Conservation (phyloP, 2,113 vertebrate genomes). For the Myrmecophaga tridactyla region DNA sequence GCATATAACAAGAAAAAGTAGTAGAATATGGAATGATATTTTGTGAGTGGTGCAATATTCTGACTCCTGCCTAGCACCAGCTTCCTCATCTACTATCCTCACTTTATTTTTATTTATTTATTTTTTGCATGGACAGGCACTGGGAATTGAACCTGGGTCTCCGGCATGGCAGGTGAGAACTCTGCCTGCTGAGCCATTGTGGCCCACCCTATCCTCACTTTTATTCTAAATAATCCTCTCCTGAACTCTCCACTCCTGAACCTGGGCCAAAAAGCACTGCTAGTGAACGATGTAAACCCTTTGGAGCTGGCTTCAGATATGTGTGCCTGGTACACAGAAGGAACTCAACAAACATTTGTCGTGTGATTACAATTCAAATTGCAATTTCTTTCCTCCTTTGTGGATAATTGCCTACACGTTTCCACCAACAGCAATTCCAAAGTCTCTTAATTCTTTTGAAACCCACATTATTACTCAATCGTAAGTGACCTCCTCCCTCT, state of each 20-base stretch:
- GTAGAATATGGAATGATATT: background rate
- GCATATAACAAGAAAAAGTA: background rate
- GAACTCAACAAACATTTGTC: background rate
- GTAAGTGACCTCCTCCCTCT: background rate
- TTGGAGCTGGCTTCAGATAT: background rate
- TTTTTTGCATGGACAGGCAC: too few species aligned
- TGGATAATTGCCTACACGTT: background rate
- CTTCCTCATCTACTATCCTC: background rate
- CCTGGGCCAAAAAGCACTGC: background rate
- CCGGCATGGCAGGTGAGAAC: too few species aligned
- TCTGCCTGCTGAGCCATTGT: too few species aligned
- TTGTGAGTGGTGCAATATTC: background rate
- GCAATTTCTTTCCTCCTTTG: background rate
- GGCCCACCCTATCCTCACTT: background rate
- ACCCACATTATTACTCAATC: background rate
- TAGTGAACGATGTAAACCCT: background rate
- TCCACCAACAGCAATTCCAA: background rate
- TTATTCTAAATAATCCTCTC: background rate
- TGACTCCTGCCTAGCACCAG: background rate
- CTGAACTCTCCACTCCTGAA: background rate
- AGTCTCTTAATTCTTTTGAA: slow-evolving; percentile 7
- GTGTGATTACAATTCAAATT: background rate
- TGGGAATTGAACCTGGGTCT: too few species aligned
- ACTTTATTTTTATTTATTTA: too few species aligned
- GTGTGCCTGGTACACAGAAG: background rate